Conservation (phyloP, 1,140 invertebrate species). For the Anastatus disparis region DNA sequence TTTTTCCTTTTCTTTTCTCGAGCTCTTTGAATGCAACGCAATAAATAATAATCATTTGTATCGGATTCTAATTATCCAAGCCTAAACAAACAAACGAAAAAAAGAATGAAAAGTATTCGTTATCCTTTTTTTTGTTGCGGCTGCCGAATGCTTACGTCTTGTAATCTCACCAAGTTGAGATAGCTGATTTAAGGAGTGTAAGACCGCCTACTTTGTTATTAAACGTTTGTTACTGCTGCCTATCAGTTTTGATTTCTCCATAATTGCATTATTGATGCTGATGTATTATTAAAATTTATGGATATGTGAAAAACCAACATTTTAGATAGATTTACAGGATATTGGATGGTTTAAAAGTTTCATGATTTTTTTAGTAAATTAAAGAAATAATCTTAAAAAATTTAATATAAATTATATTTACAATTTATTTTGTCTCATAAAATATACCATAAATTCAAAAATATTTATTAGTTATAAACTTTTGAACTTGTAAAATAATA, state of each 20-base stretch:
- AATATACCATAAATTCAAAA: too few relatives aligned
- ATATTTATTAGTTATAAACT: too few relatives aligned
- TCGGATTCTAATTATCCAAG: slow-evolving; percentile 66
- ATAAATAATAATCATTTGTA: slow-evolving; percentile 67
- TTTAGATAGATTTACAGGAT: too few relatives aligned
- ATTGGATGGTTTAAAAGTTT: too few relatives aligned
- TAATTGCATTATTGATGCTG: too few relatives aligned
- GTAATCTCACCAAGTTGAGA: background rate
- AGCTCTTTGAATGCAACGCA: slow-evolving; percentile 38
- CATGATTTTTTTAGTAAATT: too few relatives aligned
- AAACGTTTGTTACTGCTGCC: slow-evolving; percentile 43
- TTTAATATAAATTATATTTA: too few relatives aligned
- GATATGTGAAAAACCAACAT: too few relatives aligned
- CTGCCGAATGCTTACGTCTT: slow-evolving; percentile 30
- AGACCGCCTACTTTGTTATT: slow-evolving; percentile 65
- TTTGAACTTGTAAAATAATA: too few relatives aligned
- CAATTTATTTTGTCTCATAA: too few relatives aligned
- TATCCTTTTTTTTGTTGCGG: background rate
- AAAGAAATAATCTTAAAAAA: too few relatives aligned
- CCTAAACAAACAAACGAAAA: slow-evolving; percentile 66
- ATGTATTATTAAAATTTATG: too few relatives aligned
- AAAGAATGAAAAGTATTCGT: slow-evolving; percentile 42
- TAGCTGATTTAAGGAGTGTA: slow-evolving; percentile 65
- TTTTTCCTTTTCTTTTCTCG: background rate
- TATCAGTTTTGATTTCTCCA: background rate